Base-by-base conservation (phyloP, 1,140 invertebrate genomes). In the Drosophila obscura region DNA sequence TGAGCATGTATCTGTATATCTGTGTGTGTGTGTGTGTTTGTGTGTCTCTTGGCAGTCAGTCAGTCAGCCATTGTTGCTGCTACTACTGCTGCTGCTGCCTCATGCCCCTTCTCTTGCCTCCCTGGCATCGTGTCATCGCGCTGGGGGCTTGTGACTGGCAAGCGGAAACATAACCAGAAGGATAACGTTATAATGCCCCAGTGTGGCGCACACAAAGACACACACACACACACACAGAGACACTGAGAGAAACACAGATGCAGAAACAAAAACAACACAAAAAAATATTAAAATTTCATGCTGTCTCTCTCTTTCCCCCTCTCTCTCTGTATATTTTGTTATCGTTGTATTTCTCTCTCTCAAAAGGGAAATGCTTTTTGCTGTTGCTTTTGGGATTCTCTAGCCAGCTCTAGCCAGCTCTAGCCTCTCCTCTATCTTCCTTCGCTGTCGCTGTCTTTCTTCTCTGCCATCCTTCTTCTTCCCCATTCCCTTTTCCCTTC, bases 181-280 rank as follows among this genome's bases (percentile, higher is more conserved):
- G 83, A 88, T 88, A 88, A 88, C 83, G 83, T 87, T 88, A 88
- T 88, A 88, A 88, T 88, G 83, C 83, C 83, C 83, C 83, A 88
- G 84, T 89, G 84, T 83, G 83, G 71, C 81, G 82, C 83, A 88
- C 31, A 35, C 4, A 11, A 9, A 76, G 60, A 77, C 68, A 77
- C 61, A 79, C 62, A 75, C 19, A 28, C 8, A 8, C 8, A n/a
- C 7, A 31, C 8, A 35, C 31, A 35, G 2, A 35, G 8, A 9
- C 8, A 28, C 6, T 7, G 5, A 48, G 9, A 59, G 19, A 24
- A 3, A 28, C 26, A 67, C 64, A 67, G 51, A 59, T 50, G 59
- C 72, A 67, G 53, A 48, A 66, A 66, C 74, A 56, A 67, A 75
- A 41, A 65, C 41, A 75, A 66, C 48, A 51, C 48, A 51, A 49